A percentile compares a stretch with the other conserved stretches of the same genome.
phyloP scores from a whole-genome alignment of 2,113 vertebrate genomes.

The Leptosomus discolor region DNA sequence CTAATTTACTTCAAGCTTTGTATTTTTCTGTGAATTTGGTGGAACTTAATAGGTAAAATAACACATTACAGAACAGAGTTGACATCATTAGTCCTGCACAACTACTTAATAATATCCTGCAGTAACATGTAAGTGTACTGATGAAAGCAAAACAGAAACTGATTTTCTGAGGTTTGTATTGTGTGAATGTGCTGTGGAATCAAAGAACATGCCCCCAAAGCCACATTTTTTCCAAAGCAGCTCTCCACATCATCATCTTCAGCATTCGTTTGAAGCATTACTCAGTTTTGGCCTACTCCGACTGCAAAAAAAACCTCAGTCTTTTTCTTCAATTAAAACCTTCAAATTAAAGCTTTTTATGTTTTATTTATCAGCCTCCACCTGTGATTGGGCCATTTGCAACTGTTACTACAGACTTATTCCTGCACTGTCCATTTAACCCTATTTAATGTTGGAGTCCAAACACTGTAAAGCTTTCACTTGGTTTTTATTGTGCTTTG shows the following conservation, averaged over 20 bases:
- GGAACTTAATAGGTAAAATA: not conserved
- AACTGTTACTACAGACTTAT: not conserved
- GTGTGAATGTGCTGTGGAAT: not conserved
- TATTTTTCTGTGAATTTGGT: not conserved
- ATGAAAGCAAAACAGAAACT: not conserved
- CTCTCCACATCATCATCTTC: not conserved
- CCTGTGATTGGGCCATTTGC: not conserved
- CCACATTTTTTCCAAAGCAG: not conserved
- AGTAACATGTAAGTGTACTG: not conserved
- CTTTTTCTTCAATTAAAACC: not conserved
- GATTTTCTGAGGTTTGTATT: not conserved
- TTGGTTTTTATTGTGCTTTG: not conserved
- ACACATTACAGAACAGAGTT: not conserved
- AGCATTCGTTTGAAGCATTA: not conserved
- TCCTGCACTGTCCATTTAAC: not conserved
- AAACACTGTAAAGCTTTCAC: not conserved
- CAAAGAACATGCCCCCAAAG: not conserved
- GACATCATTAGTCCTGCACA: not conserved
- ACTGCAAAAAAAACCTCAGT: not conserved
- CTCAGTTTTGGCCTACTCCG: not conserved
- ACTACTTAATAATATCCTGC: not conserved
- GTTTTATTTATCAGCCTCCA: not conserved
- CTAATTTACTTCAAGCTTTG: not conserved
- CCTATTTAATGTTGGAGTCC: not conserved
- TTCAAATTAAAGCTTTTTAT: not conserved